A percentile compares a stretch with the other conserved stretches of the same genome.
Evolutionary conservation across 2,113 vertebrate species (phyloP).

Genomic region (Saguinus midas): DNA sequence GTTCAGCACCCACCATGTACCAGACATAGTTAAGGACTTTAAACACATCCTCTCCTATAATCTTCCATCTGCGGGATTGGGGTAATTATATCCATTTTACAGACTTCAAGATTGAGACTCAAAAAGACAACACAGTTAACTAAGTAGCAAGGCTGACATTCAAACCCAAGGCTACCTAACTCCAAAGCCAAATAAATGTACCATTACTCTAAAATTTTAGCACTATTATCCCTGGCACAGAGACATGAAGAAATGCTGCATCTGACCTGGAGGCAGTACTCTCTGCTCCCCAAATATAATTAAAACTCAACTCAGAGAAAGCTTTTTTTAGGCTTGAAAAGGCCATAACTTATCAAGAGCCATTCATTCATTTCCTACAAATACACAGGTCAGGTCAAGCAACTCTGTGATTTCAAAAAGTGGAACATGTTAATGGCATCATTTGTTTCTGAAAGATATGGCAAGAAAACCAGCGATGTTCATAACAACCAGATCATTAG

Average conservation of each 20-base stretch:
- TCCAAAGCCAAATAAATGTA: neutral
- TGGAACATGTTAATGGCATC: neutral
- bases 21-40: neutral
- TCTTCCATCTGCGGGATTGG: neutral
- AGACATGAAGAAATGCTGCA: neutral
- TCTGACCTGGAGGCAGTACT: neutral
- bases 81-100: neutral
- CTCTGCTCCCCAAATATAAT: slow-evolving; percentile 7
- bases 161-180: neutral
- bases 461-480: neutral
- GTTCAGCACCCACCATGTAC: neutral
- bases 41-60: neutral
- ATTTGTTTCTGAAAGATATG: slow-evolving; percentile 36
- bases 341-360: neutral
- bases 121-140: neutral
- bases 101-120: neutral
- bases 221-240: neutral
- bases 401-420: neutral
- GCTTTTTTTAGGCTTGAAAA: neutral
- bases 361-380: slow-evolving; percentile 28
- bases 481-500: neutral
- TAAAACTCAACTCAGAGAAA: slow-evolving; percentile 28
- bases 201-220: slow-evolving; percentile 20
- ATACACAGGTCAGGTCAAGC: neutral
- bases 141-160: neutral